phyloP scores from a whole-genome alignment of 1,140 invertebrate genomes.

The Drosophila littoralis region DNA sequence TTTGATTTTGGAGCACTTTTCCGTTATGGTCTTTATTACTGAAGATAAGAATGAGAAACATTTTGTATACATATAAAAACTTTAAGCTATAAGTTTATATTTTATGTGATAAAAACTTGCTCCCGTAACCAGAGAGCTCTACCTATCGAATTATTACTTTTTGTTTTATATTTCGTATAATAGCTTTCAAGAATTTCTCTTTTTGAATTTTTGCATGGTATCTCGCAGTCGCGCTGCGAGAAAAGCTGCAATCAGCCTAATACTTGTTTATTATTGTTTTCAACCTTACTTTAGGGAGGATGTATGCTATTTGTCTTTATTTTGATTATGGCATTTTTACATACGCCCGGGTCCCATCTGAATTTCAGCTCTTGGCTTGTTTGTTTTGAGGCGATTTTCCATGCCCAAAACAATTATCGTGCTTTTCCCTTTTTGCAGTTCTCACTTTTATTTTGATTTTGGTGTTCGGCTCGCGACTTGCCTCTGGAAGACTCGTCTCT shows the following conservation, averaged over 20 bases:
- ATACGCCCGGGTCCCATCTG: neutral
- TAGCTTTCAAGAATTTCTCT: too few species aligned
- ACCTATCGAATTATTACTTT: too few species aligned
- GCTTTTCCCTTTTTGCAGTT: constrained; percentile 33
- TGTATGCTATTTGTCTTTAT: constrained; percentile 29
- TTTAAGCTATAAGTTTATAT: too few species aligned
- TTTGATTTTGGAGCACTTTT: too few species aligned
- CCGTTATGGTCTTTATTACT: too few species aligned
- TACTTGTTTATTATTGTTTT: constrained; percentile 2
- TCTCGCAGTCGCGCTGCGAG: neutral
- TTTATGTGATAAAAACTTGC: too few species aligned
- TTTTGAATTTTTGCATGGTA: neutral
- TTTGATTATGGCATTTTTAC: constrained; percentile 28
- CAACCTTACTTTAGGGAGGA: neutral
- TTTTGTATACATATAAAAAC: too few species aligned
- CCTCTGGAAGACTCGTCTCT: constrained; percentile 5
- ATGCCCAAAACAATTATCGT: constrained; percentile 30
- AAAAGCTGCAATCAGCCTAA: neutral
- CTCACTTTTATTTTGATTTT: constrained; percentile 70
- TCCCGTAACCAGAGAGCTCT: too few species aligned
- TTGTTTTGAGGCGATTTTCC: constrained; percentile 50
- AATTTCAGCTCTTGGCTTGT: constrained; percentile 16
- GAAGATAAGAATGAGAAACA: too few species aligned
- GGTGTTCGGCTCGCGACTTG: constrained; percentile 34
- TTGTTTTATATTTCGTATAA: too few species aligned